phyloP scores from a whole-genome alignment of 2,113 vertebrate genomes.

The Pelvicachromis taeniatus region DNA sequence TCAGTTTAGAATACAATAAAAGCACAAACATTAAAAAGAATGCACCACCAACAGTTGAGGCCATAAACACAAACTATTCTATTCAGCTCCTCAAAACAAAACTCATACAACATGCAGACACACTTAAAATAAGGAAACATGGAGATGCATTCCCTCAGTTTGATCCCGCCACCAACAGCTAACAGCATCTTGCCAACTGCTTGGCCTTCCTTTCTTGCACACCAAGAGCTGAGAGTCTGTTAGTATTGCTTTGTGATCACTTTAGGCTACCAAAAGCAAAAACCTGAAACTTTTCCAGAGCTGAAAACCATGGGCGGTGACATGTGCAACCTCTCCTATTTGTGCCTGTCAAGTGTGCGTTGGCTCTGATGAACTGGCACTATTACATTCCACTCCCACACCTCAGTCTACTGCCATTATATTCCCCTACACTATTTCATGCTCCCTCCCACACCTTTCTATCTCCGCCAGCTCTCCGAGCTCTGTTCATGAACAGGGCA shows the following conservation, averaged over 20 bases:
- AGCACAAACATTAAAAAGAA: neutral
- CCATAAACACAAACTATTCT: neutral
- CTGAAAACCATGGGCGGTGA: constrained; percentile 36
- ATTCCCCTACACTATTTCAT: constrained; percentile 46
- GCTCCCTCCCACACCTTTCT: constrained; percentile 52
- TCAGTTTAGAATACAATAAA: neutral
- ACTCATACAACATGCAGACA: neutral
- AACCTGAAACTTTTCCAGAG: constrained; percentile 12
- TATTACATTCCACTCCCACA: constrained; percentile 60
- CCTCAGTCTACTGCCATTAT: constrained; percentile 52
- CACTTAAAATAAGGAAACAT: neutral
- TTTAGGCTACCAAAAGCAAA: constrained; percentile 1
- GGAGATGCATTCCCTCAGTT: neutral
- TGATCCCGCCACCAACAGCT: neutral
- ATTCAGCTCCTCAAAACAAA: neutral
- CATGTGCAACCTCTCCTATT: constrained; percentile 27
- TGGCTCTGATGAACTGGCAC: constrained; percentile 57
- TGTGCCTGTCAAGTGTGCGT: constrained; percentile 47
- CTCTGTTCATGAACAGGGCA: constrained; percentile 17
- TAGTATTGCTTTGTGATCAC: neutral
- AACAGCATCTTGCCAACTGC: neutral
- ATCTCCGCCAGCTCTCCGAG: constrained; percentile 4
- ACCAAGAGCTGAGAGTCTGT: neutral
- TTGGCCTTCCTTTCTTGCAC: neutral
- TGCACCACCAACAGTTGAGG: neutral